Evolutionary conservation across 2,888 invertebrate species (phyloP), one percentile per base, ranked within the genome.

Genomic region (Notodonta dromedarius): DNA sequence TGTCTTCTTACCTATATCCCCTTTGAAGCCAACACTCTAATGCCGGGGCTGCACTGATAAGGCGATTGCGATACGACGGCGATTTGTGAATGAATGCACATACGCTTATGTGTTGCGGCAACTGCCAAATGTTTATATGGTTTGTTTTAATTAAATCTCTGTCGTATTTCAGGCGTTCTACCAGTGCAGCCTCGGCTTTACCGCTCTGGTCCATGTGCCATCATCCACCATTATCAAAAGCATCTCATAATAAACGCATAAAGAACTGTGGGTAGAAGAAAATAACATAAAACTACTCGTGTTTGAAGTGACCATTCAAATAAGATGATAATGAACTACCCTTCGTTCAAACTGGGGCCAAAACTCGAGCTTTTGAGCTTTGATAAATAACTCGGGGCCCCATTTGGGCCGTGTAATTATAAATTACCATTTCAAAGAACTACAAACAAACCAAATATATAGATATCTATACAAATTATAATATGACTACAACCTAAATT

Each of bases 361-460:
- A 9, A 55, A 53, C 12, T 55, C 32, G 55, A 52, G 51, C 52
- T 61, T 53, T 53, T 12, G 55, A 52, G 51, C 52, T 61, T 53
- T 53, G 35, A 53, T 56, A 13, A 56, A 16, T 35, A 35, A 46
- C 48, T 46, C 44, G 52, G 40, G 59, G 46, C 42, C 57, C 52
- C 65, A 58, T 48, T 58, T 54, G 61, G 56, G 12, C 44, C 7
- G 61, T 53, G 65, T 74, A 71, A 74, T 73, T 75, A 78, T 60
- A 64, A 78, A 80, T 78, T 80, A 79, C 60, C 79, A 80, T 80
- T 72, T 77, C 79, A 76, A 78, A 78, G 78, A 73, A 69, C 40
- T 63, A 60, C 70, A 69, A 63, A 69, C 71, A 71, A 65, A 66
- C 61, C 57, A 51, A 66, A 24, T 11, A 3, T 2, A 13, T 53